These are phyloP conservation scores for Hirudo medicinalis DNA, from an alignment of 1,140 invertebrate species.

Conservation along the genomic window DNA sequence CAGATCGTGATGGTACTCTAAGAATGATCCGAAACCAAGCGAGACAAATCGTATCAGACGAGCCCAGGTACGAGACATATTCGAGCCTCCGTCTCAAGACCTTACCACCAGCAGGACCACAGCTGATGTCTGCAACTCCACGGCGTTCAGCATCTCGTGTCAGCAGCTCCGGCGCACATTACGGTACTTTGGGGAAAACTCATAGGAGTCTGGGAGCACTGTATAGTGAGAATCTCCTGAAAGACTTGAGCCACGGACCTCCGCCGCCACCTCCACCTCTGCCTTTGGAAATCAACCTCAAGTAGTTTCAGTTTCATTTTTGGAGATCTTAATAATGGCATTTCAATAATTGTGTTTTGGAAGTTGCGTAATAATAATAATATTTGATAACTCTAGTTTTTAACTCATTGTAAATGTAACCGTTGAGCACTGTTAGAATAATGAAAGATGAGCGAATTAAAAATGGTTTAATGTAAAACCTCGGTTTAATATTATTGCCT, in stretches of 20 bases:
- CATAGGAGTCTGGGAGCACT: slow-evolving; percentile 5
- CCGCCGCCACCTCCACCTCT: neutral
- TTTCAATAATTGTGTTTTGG: too few species aligned
- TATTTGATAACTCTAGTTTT: too few species aligned
- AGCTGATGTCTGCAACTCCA: neutral
- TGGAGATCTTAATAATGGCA: too few species aligned
- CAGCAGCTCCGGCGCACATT: neutral
- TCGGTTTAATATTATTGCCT: too few species aligned
- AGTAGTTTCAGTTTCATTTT: neutral
- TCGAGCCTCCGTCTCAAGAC: slow-evolving; percentile 11
- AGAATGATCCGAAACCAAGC: neutral
- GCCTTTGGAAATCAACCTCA: neutral
- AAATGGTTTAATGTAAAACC: too few species aligned
- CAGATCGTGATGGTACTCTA: neutral
- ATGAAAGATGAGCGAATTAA: too few species aligned
- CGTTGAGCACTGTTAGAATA: too few species aligned
- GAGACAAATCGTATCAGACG: slow-evolving; percentile 5
- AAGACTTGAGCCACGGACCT: neutral
- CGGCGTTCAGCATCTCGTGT: neutral
- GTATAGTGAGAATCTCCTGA: slow-evolving; percentile 6
- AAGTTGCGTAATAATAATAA: too few species aligned
- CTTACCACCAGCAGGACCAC: neutral
- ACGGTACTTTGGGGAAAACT: neutral
- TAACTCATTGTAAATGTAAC: too few species aligned
- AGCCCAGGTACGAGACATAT: neutral